Conservation (phyloP, 2,113 vertebrate genomes). For the Syrmaticus mikado region DNA sequence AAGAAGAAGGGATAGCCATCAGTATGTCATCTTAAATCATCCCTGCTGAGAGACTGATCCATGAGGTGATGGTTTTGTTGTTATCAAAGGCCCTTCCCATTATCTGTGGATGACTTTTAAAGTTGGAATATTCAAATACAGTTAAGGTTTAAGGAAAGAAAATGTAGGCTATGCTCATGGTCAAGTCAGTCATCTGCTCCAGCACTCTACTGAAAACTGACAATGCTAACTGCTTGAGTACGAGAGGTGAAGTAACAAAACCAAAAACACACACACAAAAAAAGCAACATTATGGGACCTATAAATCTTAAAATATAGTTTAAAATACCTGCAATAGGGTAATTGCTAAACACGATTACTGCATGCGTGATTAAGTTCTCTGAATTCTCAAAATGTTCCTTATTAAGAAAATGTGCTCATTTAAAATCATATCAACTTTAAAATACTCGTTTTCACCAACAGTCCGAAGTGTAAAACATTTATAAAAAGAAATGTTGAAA, state of each 20-base stretch:
- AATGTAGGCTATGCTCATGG: neutral
- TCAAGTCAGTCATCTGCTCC: neutral
- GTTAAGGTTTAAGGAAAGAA: neutral
- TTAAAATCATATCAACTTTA: neutral
- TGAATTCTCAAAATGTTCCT: neutral
- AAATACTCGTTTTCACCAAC: neutral
- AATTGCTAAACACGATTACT: neutral
- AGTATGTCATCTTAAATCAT: neutral
- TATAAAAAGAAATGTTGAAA: neutral
- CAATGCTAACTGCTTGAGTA: neutral
- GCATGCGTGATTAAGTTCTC: neutral
- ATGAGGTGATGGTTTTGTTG: neutral
- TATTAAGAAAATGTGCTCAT: neutral
- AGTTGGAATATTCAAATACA: neutral
- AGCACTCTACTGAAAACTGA: neutral
- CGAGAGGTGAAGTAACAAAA: neutral
- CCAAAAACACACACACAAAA: neutral
- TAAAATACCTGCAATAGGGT: neutral
- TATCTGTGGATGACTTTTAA: neutral
- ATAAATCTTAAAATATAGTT: neutral
- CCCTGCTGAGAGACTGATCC: neutral
- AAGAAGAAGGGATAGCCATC: neutral
- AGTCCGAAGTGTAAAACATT: neutral
- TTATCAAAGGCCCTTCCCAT: neutral
- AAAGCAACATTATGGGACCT: neutral